Evolutionary conservation across 2,888 invertebrate species (phyloP), one percentile per base, ranked within the genome.

Genomic region (Agriopis leucophaearia): DNA sequence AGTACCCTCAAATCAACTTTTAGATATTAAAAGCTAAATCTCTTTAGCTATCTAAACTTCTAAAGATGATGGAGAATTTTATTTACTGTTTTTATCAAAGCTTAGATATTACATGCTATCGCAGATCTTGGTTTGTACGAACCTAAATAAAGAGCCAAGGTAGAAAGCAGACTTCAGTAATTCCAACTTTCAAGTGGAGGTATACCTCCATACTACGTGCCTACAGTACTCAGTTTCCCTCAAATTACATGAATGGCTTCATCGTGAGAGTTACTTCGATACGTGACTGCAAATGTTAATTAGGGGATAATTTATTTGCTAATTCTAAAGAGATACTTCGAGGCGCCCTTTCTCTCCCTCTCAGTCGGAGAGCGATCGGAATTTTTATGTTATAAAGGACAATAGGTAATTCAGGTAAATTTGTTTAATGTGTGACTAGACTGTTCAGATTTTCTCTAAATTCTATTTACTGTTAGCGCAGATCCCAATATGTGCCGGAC

Each of bases 161-260:
- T 27, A 27, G 27, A 27, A 27, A 27, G 27, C 27, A 27, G 5
- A n/a, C 44, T 44, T 44, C 44, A 44, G 8, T n/a, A 44, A n/a
- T 44, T n/a, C 44, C 7, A n/a, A 44, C n/a, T 15, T 44, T n/a
- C n/a, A 71, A 73, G 70, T 74, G 47, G 18, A 55, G 66, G 16
- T 13, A 9, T 10, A 18, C 16, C 13, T 27, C 36, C 6, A 10
- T 9, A 38, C 10, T 52, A 4, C 52, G 52, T 13, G 9, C 10
- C 38, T 36, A 36, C 15, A 10, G 15, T 38, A 52, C 52, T 50
- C 38, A 52, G 16, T 35, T 56, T 50, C 78, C 80, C 72, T 71
- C 74, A 86, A 87, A 87, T 86, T 80, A 82, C 83, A 86, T 82
- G 78, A 88, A 89, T 87, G 85, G 87, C 85, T 89, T 90, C 88